Evolutionary conservation across 2,113 vertebrate species (phyloP).

Genomic region (Dolichotis patagonum): DNA sequence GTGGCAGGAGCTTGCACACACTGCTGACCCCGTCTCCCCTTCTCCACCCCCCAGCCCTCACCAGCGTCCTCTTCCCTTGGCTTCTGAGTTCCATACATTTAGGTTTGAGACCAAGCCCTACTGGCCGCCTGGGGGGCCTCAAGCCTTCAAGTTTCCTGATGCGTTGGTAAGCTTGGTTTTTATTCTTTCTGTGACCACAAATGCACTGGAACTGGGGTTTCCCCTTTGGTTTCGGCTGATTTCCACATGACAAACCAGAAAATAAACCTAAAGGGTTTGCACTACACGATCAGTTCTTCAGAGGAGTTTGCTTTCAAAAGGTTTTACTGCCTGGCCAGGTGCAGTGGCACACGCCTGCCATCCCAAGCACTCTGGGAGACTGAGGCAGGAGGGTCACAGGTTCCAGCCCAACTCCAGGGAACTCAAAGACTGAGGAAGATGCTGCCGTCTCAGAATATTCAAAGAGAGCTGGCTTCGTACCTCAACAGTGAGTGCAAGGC

Average conservation of each 20-base stretch:
- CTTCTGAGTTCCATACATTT: too few species aligned
- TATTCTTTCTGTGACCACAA: neutral
- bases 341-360: neutral
- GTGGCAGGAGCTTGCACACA: too few species aligned
- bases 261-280: neutral
- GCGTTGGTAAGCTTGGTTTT: neutral
- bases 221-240: neutral
- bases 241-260: neutral
- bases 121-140: neutral
- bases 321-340: neutral
- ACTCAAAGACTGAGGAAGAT: neutral
- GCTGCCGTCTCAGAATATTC: neutral
- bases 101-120: neutral
- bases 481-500: neutral
- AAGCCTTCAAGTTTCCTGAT: neutral
- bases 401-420: neutral
- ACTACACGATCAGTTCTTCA: neutral
- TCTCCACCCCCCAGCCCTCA: rapidly evolving
- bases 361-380: neutral
- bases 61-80: neutral
- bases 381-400: neutral
- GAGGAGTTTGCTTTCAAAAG: neutral
- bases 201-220: neutral
- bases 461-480: neutral
- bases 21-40: neutral